Percentiles rank a stretch among this genome's conserved stretches.
Evolutionary conservation across 2,888 invertebrate genomes (phyloP).

Genomic region (Busseola fusca): DNA sequence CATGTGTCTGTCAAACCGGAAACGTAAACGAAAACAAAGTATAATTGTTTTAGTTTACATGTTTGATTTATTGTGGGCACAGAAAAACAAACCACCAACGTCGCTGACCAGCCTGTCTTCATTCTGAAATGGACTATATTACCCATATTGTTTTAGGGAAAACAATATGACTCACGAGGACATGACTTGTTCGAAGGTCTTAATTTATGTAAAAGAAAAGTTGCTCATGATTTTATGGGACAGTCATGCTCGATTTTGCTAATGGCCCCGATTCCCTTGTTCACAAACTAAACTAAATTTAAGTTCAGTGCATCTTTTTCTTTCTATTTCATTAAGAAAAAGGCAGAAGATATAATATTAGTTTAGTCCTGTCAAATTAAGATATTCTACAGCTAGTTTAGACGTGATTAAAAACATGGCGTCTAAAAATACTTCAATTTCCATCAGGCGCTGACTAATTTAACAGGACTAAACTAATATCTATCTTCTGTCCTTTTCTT

Average conservation of each 20-base stretch:
- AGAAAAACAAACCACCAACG: conserved; percentile 77
- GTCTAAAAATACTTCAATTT: no score
- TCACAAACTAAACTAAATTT: no score
- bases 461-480: no score
- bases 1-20: conserved; percentile 78
- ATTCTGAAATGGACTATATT: conserved; percentile 52
- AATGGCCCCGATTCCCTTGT: no score
- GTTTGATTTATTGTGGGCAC: conserved; percentile 72
- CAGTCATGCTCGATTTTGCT: not conserved
- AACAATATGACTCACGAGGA: conserved; percentile 51
- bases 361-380: no score
- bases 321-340: no score
- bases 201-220: conserved; percentile 13
- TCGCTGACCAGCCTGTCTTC: conserved; percentile 61
- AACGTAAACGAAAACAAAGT: conserved; percentile 81
- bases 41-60: conserved; percentile 78
- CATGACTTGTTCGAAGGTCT: conserved; percentile 9
- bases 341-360: no score
- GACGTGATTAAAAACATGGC: no score
- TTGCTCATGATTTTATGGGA: not conserved
- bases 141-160: conserved; percentile 32
- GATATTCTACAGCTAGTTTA: no score
- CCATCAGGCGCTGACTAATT: no score
- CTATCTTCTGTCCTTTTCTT: no score
- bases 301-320: no score